These are phyloP conservation scores for Misgurnus anguillicaudatus DNA, from an alignment of 2,113 vertebrate species.

Conservation along the genomic window DNA sequence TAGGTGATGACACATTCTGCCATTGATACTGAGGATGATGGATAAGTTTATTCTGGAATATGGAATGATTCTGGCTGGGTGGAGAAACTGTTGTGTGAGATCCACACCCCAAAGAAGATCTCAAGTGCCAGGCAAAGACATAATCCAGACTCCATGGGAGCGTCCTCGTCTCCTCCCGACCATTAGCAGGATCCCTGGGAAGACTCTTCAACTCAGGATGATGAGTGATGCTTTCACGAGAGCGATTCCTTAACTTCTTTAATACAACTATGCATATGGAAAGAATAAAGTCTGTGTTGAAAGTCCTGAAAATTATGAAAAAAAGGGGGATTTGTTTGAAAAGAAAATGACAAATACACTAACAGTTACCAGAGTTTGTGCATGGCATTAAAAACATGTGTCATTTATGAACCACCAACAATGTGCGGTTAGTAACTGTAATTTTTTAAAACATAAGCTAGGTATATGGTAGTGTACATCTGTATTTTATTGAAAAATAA, in stretches of 20 bases:
- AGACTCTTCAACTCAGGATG: slow-evolving; percentile 36
- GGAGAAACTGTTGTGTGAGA: not conserved
- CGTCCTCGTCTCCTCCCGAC: slow-evolving; percentile 9
- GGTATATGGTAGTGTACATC: too few relatives aligned
- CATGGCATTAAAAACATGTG: too few relatives aligned
- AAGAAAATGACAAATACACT: not conserved
- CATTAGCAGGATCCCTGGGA: slow-evolving; percentile 36
- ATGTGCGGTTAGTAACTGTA: too few relatives aligned
- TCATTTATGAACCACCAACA: too few relatives aligned
- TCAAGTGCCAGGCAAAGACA: slow-evolving; percentile 19
- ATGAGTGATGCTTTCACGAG: slow-evolving; percentile 31
- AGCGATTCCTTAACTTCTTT: not conserved
- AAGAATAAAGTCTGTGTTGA: not conserved
- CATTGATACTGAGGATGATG: not conserved
- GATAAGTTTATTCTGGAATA: not conserved
- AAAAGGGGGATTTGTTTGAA: not conserved
- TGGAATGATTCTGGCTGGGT: not conserved
- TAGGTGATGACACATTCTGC: not conserved
- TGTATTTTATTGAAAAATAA: too few relatives aligned
- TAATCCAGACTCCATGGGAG: slow-evolving; percentile 26
- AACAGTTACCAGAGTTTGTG: too few relatives aligned
- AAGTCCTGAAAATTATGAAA: not conserved
- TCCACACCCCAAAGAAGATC: not conserved
- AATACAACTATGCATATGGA: not conserved
- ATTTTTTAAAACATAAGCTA: too few relatives aligned